A percentile compares a stretch with the other conserved stretches of the same genome.
phyloP scores from a whole-genome alignment of 2,113 vertebrate genomes.

The Anhinga rufa region DNA sequence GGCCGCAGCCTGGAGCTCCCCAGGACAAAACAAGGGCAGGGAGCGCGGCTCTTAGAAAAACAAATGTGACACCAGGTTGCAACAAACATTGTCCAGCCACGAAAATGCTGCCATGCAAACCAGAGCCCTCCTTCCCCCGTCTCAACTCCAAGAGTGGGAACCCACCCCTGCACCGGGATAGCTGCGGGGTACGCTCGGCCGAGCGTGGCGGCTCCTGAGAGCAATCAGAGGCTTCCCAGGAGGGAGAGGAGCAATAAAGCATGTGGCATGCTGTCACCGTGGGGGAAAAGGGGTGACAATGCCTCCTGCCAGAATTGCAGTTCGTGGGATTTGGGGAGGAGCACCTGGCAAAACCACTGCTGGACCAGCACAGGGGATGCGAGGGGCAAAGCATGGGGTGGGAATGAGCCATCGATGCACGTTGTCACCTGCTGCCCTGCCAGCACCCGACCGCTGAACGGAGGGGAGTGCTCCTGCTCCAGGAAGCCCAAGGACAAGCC shows the following conservation, averaged over 20 bases:
- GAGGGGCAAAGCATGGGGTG: accelerated
- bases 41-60: accelerated
- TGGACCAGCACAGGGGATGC: accelerated
- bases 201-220: background rate
- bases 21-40: background rate
- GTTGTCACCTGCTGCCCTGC: background rate
- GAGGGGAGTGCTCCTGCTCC: background rate
- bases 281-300: background rate
- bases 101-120: accelerated
- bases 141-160: background rate
- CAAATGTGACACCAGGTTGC: background rate
- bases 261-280: background rate
- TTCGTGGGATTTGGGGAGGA: background rate
- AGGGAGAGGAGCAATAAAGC: background rate
- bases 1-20: background rate
- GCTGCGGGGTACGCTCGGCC: background rate
- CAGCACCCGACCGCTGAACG: accelerated
- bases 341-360: background rate
- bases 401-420: background rate
- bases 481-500: background rate
- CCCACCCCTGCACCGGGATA: accelerated
- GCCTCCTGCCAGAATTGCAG: background rate
- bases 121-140: accelerated
- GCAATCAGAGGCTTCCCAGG: background rate
- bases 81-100: background rate